Evolutionary conservation across 2,113 vertebrate species (phyloP), one percentile per base, ranked within the genome.

Genomic region (Percina caprodes): DNA sequence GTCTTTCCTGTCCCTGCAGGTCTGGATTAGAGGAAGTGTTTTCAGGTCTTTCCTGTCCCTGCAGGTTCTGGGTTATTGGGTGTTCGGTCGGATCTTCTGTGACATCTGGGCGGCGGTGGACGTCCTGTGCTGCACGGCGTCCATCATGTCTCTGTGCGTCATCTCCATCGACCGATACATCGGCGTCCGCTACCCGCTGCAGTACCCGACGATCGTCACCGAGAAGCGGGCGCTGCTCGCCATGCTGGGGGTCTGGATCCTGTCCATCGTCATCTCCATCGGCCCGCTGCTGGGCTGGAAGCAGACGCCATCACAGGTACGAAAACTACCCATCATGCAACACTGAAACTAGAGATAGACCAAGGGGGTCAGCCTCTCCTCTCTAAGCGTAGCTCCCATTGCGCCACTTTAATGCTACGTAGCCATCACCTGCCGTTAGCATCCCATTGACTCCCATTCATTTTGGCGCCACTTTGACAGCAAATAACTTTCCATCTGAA

Each of bases 101-200:
- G 91, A 93, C 69, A 86, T 93, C 74, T 93, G 92, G 92, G 91
- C 92, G 0, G 91, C 91, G 6, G 88, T 93, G 87, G 92, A 93
- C 42, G 92, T 93, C 1, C 74, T 93, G 46, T 93, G 92, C 80
- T 93, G 92, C 82, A 91, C 92, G 0, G 92, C 92, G 0, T 93
- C 92, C 84, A 93, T 93, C 86, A 89, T 91, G 91, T 92, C 91
- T 11, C 84, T 93, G 58, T 93, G 92, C 4, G 87, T 78, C 62
- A 93, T 93, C 62, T 93, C 92, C 80, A 92, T 93, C 3, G 92
- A 93, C 72, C 91, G 26, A 30, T 93, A 92, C 83, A 76, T 92
- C 4, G 92, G 92, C 1, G 92, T 93, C 1, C 85, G 89, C 11
- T 87, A 88, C 74, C 91, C 91, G 8, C 81, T 93, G 84, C 89